Evolutionary conservation across 2,113 vertebrate species (phyloP).

Genomic region (Vidua chalybeata): DNA sequence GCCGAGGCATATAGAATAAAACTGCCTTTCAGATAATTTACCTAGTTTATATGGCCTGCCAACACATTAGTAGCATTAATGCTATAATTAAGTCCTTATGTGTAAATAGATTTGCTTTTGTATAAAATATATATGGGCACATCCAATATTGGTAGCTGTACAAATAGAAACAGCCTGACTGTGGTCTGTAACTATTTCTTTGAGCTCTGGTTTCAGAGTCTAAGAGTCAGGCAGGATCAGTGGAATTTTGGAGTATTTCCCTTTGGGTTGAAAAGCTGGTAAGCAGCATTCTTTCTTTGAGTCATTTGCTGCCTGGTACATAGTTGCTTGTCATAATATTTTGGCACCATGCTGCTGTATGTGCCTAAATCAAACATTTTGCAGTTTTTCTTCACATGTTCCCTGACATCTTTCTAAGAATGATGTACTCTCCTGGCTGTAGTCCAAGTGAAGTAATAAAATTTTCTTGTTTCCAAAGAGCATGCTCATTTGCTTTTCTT

Average conservation of each 20-base stretch:
- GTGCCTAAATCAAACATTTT: not conserved
- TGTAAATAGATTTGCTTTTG: slow-evolving; percentile 7
- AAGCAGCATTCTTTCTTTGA: not conserved
- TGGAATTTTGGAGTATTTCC: not conserved
- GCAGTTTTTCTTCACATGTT: not conserved
- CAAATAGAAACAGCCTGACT: not conserved
- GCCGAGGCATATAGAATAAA: not conserved
- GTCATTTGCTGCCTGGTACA: not conserved
- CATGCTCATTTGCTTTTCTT: not conserved
- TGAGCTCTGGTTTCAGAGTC: not conserved
- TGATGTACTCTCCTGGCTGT: not conserved
- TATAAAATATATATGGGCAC: not conserved
- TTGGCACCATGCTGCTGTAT: not conserved
- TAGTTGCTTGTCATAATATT: not conserved
- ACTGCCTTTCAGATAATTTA: not conserved
- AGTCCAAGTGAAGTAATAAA: slow-evolving; percentile 43
- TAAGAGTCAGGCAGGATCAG: not conserved
- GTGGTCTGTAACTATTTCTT: not conserved
- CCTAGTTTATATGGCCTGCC: not conserved
- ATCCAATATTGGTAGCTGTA: not conserved
- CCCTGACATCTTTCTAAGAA: slow-evolving; percentile 1
- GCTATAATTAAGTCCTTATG: not conserved
- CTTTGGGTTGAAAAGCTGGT: not conserved
- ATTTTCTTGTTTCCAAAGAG: not conserved
- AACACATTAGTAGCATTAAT: not conserved